Conservation (phyloP, 2,113 vertebrate genomes). For the Tichodroma muraria region DNA sequence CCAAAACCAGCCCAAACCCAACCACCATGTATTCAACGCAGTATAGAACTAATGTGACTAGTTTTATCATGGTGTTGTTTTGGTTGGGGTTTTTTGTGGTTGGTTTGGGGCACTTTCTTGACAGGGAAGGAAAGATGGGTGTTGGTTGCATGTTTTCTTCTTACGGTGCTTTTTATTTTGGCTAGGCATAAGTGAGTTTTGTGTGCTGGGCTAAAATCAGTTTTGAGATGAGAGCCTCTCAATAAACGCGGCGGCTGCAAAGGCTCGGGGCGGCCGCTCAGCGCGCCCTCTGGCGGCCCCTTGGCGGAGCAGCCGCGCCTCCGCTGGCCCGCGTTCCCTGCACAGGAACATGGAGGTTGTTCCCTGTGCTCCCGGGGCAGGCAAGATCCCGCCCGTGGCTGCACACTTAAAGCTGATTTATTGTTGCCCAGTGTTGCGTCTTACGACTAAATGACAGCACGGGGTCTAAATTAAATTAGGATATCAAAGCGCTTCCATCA, state of each 20-base stretch:
- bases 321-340: neutral
- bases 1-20: neutral
- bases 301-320: neutral
- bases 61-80: neutral
- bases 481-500: neutral
- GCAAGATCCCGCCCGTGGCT: neutral
- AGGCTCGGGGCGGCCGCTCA: neutral
- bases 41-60: neutral
- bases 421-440: neutral
- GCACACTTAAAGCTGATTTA: neutral
- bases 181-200: neutral
- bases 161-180: neutral
- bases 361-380: rapidly evolving
- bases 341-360: neutral
- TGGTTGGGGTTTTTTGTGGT: neutral
- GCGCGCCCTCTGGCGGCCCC: neutral
- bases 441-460: neutral
- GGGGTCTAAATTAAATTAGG: neutral
- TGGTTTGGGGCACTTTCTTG: neutral
- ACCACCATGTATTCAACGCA: neutral
- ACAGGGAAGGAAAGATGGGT: neutral
- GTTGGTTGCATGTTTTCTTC: neutral
- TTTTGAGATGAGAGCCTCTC: neutral
- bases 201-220: neutral
- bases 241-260: rapidly evolving